Evolutionary conservation across 2,113 vertebrate genomes (phyloP), one percentile per base, ranked within the genome.

Genomic region (Gorilla gorilla): DNA sequence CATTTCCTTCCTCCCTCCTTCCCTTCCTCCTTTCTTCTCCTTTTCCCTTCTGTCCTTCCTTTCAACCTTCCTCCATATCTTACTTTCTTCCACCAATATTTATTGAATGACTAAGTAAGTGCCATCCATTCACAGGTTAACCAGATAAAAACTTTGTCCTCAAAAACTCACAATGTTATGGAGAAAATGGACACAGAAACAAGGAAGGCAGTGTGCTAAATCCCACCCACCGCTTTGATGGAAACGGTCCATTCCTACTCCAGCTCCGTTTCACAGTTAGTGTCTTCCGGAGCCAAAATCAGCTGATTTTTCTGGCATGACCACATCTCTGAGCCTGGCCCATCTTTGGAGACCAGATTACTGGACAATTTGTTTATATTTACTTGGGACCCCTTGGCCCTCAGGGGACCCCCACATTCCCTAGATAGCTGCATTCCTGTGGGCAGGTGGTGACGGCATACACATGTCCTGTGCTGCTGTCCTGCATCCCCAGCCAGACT

Each of bases 391-490:
- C 5, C 9, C 30, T 6, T 12, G 57, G 55, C 48, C 25, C 32
- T 76, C 35, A 9, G 27, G 52, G 66, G 18, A 78, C 9, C 9
- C 6, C 5, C 40, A 43, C 2, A 17, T 13, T n/a, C 10, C 9
- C 38, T 85, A 73, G 16, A 6, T 1, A 78, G 32, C 48, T 27
- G 64, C 27, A 10, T 32, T 40, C 50, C 6, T 22, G 14, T 5
- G 18, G 61, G 18, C 43, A 48, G 61, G 43, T 6, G 14, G 40
- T 40, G 20, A 10, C 2, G 0, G 25, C 14, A 2, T 32, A 48
- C 13, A 75, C 13, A 3, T 9, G 9, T 12, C 25, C 1, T 0
- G 1, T 68, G n/a, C 17, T 30, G 25, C 73, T 1, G 6, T n/a
- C 40, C 20, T 30, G 32, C 3, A 2, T 83, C 32, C 84, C 25